These are phyloP conservation scores for Patagioenas fasciata DNA, from an alignment of 2,113 vertebrate genomes.

Conservation along the genomic window DNA sequence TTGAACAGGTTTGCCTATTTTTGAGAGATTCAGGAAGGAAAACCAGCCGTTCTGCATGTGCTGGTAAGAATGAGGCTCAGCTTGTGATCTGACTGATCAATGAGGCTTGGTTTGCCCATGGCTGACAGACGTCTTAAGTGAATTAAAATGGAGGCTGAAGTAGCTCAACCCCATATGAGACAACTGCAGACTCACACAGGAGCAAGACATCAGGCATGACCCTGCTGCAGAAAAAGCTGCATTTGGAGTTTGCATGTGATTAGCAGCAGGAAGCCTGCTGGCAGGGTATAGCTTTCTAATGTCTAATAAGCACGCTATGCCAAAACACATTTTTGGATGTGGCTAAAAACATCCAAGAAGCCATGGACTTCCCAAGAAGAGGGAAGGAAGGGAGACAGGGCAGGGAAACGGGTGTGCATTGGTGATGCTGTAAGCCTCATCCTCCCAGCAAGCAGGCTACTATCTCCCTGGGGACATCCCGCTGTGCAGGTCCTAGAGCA, in stretches of 20 bases:
- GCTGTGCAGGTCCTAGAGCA: neutral
- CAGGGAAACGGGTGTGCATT: accelerated
- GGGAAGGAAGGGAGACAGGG: neutral
- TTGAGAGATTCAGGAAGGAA: neutral
- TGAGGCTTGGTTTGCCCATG: neutral
- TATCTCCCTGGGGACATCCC: neutral
- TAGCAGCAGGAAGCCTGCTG: neutral
- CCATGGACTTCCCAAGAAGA: neutral
- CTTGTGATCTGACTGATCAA: neutral
- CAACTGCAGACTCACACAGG: neutral
- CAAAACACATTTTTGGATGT: neutral
- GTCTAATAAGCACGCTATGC: neutral
- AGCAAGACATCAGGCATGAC: neutral
- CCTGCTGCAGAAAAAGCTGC: neutral
- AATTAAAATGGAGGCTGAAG: neutral
- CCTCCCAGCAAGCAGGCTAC: neutral
- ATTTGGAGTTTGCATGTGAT: neutral
- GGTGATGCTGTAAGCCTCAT: neutral
- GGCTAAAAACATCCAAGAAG: neutral
- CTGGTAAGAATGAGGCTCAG: neutral
- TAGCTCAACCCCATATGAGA: neutral
- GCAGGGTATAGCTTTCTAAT: neutral
- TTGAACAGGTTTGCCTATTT: neutral
- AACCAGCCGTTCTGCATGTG: neutral
- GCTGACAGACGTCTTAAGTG: neutral